A percentile compares a stretch with the other conserved stretches of the same genome.
Evolutionary conservation across 1,140 invertebrate species (phyloP).

Genomic region (Drosophila sechellia): DNA sequence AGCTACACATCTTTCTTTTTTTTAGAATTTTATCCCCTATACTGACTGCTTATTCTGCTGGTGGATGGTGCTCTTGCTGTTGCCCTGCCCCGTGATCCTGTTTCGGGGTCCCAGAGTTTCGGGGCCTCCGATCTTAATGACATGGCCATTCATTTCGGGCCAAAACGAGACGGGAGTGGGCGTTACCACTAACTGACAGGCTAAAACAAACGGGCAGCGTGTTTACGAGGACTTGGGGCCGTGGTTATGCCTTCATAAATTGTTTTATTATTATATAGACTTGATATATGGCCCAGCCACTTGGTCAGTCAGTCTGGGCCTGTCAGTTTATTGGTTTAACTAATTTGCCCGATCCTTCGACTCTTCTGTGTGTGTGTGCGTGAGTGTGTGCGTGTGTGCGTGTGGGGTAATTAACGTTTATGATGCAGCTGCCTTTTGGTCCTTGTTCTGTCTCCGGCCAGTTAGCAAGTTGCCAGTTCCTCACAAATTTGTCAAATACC

Average conservation of each 20-base stretch:
- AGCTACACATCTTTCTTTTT: too few relatives aligned
- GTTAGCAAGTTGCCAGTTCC: slow-evolving; percentile 6
- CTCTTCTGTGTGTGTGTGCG: neutral
- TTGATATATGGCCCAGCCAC: slow-evolving; percentile 72
- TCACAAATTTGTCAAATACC: slow-evolving; percentile 74
- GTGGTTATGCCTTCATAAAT: slow-evolving; percentile 80
- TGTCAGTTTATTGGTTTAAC: slow-evolving; percentile 83
- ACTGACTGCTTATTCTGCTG: neutral
- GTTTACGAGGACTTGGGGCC: slow-evolving; percentile 47
- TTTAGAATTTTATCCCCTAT: neutral
- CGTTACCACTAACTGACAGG: slow-evolving; percentile 78
- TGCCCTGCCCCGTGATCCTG: neutral
- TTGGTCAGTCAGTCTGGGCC: slow-evolving; percentile 30
- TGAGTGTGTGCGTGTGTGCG: slow-evolving; percentile 21
- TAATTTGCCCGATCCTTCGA: slow-evolving; percentile 57
- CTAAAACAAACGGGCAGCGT: slow-evolving; percentile 30
- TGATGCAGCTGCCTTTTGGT: slow-evolving; percentile 65
- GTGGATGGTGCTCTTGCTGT: neutral
- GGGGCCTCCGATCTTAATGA: slow-evolving; percentile 62
- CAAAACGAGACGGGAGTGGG: slow-evolving; percentile 64
- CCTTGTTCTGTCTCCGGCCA: slow-evolving; percentile 5
- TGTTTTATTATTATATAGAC: slow-evolving; percentile 83
- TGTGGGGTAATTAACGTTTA: slow-evolving; percentile 68
- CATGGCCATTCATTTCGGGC: slow-evolving; percentile 75
- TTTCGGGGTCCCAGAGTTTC: slow-evolving; percentile 4